A percentile compares a stretch with the other conserved stretches of the same genome.
Evolutionary conservation across 2,888 invertebrate genomes (phyloP).

Genomic region (Rhaphigaster nebulosa): DNA sequence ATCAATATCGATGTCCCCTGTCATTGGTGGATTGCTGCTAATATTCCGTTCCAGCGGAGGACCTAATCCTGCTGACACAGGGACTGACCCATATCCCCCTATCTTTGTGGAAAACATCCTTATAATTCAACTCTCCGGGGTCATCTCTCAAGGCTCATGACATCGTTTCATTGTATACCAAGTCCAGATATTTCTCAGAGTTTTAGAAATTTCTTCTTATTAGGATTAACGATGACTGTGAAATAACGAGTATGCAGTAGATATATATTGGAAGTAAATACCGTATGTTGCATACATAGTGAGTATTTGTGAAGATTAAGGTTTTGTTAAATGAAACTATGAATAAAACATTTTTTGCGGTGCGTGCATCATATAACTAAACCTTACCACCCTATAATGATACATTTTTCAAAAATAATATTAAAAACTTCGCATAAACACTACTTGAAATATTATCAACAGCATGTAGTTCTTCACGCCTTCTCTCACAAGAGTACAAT

Average conservation of each 20-base stretch:
- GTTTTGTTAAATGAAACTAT: no score
- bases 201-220: not conserved
- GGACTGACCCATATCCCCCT: not conserved
- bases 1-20: no score
- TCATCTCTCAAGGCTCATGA: not conserved
- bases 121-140: not conserved
- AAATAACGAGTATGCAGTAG: not conserved
- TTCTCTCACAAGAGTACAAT: no score
- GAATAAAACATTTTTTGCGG: no score
- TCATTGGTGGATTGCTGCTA: not conserved
- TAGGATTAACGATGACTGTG: not conserved
- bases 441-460: no score
- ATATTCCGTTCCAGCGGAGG: not conserved
- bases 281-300: no score
- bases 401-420: no score
- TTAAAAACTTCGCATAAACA: no score
- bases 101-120: conserved; percentile 11
- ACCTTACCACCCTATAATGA: no score
- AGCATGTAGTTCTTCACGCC: no score
- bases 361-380: no score
- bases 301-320: no score
- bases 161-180: not conserved
- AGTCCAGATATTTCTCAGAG: not conserved
- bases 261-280: not conserved
- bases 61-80: conserved; percentile 29